phyloP scores from a whole-genome alignment of 2,888 invertebrate genomes.

The Zele albiditarsus region DNA sequence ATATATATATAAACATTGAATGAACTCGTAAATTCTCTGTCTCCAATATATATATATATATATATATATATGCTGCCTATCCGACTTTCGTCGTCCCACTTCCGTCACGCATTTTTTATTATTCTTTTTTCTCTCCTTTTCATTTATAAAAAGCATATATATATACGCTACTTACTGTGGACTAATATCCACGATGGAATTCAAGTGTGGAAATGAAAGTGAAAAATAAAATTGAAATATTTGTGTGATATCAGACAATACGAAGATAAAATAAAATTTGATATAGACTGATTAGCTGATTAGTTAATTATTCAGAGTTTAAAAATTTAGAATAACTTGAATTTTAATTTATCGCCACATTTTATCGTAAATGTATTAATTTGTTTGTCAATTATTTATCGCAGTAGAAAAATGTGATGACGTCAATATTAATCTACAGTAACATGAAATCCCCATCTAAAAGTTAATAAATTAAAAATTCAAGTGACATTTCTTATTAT shows the following conservation, averaged over 20 bases:
- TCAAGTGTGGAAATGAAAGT: not conserved
- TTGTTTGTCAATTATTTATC: no score
- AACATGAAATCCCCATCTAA: no score
- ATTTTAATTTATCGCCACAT: no score
- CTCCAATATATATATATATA: not conserved
- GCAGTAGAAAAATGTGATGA: no score
- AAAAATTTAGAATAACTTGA: no score
- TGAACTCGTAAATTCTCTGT: not conserved
- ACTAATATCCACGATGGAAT: not conserved
- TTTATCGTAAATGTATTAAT: no score
- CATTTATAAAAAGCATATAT: not conserved
- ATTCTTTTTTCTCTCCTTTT: slow-evolving; percentile 11
- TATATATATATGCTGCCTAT: no score
- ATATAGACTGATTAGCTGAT: no score
- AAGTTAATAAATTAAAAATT: no score
- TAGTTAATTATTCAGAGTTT: no score
- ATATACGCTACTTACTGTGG: not conserved
- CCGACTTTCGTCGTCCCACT: slow-evolving; percentile 21
- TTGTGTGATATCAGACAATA: not conserved
- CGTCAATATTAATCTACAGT: no score
- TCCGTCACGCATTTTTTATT: slow-evolving; percentile 26
- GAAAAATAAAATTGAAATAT: not conserved
- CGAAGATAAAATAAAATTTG: not conserved
- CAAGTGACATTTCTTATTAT: no score
- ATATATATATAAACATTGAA: not conserved